phyloP scores from a whole-genome alignment of 2,797 vertebrate genomes.

The Denticeps clupeoides region DNA sequence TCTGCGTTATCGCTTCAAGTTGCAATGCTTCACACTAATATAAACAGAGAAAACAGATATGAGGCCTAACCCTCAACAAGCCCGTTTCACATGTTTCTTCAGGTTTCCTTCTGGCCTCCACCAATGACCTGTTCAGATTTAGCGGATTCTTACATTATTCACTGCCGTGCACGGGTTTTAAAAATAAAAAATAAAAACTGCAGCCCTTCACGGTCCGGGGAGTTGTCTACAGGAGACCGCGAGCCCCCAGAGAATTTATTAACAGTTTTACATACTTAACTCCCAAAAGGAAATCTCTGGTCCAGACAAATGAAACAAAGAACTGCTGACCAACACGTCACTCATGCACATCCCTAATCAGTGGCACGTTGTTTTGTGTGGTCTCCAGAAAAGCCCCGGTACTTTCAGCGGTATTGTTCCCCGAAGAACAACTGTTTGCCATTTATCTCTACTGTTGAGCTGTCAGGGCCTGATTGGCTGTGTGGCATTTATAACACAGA shows the following conservation, averaged over 20 bases:
- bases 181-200: not conserved
- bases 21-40: not conserved
- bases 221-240: not conserved
- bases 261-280: not conserved
- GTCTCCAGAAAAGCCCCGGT: constrained; percentile 9
- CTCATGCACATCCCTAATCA: constrained; percentile 6
- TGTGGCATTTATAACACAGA: too few relatives aligned
- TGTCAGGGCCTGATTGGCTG: too few relatives aligned
- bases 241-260: not conserved
- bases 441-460: constrained; percentile 19
- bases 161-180: not conserved
- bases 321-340: constrained; percentile 11
- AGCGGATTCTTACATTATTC: constrained; percentile 1
- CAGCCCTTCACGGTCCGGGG: not conserved
- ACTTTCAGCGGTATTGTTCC: constrained; percentile 19
- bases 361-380: constrained; percentile 24
- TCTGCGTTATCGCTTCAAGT: constrained; percentile 16
- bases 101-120: not conserved
- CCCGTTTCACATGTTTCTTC: not conserved
- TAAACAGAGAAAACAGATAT: not conserved
- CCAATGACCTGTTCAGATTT: not conserved
- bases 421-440: constrained; percentile 21
- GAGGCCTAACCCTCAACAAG: not conserved
- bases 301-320: constrained; percentile 6
- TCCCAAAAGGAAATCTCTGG: not conserved